Conservation (phyloP, 1,140 invertebrate genomes). For the Hyles euphorbiae region DNA sequence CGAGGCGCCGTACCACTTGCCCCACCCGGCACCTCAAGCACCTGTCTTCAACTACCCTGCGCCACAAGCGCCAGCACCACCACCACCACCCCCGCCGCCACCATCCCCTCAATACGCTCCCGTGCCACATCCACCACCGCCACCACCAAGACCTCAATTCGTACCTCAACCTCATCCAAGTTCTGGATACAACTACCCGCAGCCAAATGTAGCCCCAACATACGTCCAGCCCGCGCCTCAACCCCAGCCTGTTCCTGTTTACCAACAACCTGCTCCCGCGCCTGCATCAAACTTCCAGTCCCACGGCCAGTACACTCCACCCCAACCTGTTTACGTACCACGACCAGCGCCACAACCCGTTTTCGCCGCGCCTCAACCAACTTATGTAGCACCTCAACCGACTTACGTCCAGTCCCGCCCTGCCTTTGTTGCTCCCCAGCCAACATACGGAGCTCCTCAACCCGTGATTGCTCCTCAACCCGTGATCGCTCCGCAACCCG, state of each 20-base stretch:
- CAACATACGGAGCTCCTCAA: slow-evolving; percentile 1
- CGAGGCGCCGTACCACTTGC: slow-evolving; percentile 59
- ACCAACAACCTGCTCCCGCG: slow-evolving; percentile 7
- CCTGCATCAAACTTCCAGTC: neutral
- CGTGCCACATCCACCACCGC: slow-evolving; percentile 11
- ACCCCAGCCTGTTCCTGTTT: slow-evolving; percentile 12
- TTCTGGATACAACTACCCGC: slow-evolving; percentile 3
- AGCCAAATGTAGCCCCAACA: slow-evolving; percentile 4
- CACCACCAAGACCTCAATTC: slow-evolving; percentile 6
- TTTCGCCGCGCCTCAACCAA: slow-evolving; percentile 5
- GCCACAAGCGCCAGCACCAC: slow-evolving; percentile 6
- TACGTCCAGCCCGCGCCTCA: slow-evolving; percentile 11
- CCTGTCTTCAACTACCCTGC: slow-evolving; percentile 40
- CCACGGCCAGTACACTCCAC: slow-evolving; percentile 11
- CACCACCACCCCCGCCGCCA: slow-evolving; percentile 5
- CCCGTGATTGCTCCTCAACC: slow-evolving; percentile 13
- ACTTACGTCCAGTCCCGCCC: slow-evolving; percentile 2
- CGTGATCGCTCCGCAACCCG: slow-evolving; percentile 14
- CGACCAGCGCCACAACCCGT: slow-evolving; percentile 13
- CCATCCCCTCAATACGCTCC: slow-evolving; percentile 16
- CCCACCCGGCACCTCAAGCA: slow-evolving; percentile 42
- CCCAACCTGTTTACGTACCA: slow-evolving; percentile 20
- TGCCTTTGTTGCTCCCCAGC: slow-evolving; percentile 8
- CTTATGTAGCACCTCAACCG: slow-evolving; percentile 10
- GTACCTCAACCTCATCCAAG: slow-evolving; percentile 11